Conservation (phyloP, 2,797 vertebrate genomes). For the Poeciliopsis turneri region DNA sequence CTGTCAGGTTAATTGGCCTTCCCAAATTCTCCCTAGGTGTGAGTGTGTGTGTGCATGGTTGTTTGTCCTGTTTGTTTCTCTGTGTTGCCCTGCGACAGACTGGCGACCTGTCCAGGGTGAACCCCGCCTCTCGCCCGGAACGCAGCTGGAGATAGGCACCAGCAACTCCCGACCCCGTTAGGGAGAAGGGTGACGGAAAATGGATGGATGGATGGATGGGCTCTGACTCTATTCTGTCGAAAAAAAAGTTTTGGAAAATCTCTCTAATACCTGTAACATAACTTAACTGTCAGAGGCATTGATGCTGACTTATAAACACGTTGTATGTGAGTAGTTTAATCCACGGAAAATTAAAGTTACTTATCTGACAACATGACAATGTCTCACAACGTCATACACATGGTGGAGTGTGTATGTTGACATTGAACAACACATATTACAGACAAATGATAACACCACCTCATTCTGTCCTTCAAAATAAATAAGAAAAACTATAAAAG, state of each 20-base stretch:
- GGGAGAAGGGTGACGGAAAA: too few species aligned
- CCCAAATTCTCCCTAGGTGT: too few species aligned
- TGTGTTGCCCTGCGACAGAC: too few species aligned
- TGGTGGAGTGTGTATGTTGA: background rate
- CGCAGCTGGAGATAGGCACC: too few species aligned
- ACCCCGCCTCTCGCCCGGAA: too few species aligned
- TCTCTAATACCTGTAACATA: background rate
- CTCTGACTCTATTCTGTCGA: background rate
- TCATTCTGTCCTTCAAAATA: background rate
- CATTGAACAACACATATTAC: background rate
- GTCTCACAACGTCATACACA: background rate
- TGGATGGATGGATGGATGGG: too few species aligned
- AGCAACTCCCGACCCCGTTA: too few species aligned
- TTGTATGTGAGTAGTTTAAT: background rate
- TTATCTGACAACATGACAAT: background rate
- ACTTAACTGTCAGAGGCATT: background rate
- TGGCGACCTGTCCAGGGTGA: too few species aligned
- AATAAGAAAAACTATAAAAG: background rate
- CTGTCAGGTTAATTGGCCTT: too few species aligned
- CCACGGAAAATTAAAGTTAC: background rate
- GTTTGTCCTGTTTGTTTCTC: too few species aligned
- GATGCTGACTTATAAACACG: background rate
- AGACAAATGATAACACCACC: background rate
- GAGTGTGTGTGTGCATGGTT: too few species aligned
- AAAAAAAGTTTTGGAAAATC: constrained; percentile 1